Evolutionary conservation across 2,797 vertebrate species (phyloP).

Genomic region (Clarias fuscus): DNA sequence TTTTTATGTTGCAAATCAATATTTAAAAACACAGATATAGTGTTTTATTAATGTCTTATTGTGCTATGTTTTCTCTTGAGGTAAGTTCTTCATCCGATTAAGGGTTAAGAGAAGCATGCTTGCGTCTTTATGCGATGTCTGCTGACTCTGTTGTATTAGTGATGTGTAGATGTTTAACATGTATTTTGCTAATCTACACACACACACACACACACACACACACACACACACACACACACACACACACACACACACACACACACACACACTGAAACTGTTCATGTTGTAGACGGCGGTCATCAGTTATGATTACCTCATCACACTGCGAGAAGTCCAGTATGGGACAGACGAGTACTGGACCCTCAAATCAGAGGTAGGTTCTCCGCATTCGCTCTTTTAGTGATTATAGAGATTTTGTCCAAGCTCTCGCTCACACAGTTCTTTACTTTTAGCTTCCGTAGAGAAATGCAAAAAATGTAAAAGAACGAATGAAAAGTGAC

Average conservation of each 20-base stretch:
- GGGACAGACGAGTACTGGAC: constrained; percentile 84
- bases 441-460: neutral
- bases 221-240: too few species aligned
- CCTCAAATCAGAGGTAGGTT: constrained; percentile 87
- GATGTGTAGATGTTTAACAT: neutral
- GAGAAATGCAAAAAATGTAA: neutral
- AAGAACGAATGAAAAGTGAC: neutral
- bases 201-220: too few species aligned
- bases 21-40: too few species aligned
- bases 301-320: constrained; percentile 89
- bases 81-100: too few species aligned
- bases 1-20: too few species aligned
- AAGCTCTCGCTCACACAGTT: neutral
- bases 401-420: neutral
- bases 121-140: too few species aligned
- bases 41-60: too few species aligned
- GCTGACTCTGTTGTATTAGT: too few species aligned
- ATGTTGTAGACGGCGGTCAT: constrained; percentile 84
- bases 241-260: too few species aligned
- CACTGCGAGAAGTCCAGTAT: constrained; percentile 77
- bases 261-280: neutral
- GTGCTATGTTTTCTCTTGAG: too few species aligned
- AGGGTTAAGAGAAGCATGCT: too few species aligned
- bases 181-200: neutral
- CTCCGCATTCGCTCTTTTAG: neutral